Conservation (phyloP, 2,888 invertebrate genomes). For the Biston stratarius region DNA sequence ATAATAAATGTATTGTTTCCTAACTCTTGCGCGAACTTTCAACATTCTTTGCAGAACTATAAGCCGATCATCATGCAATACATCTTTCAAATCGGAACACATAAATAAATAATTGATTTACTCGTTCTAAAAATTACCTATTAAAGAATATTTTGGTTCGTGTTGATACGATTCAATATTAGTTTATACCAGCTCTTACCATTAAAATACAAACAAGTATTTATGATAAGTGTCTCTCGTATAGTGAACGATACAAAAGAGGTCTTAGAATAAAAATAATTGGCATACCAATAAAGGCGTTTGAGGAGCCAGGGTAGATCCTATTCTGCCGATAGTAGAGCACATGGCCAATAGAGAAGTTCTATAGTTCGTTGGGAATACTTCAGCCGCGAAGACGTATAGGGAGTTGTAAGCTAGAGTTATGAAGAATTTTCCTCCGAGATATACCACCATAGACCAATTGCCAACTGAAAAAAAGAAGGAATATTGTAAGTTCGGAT, state of each 20-base stretch:
- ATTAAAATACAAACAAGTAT: too few relatives aligned
- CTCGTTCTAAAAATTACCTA: too few relatives aligned
- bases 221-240: too few relatives aligned
- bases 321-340: slow-evolving; percentile 89
- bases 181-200: too few relatives aligned
- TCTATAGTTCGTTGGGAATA: slow-evolving; percentile 89
- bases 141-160: too few relatives aligned
- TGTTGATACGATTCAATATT: too few relatives aligned
- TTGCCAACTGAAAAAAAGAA: slow-evolving; percentile 73
- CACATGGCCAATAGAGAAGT: slow-evolving; percentile 88
- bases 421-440: slow-evolving; percentile 89
- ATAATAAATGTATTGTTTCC: too few relatives aligned
- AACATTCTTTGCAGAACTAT: too few relatives aligned
- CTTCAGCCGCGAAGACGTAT: slow-evolving; percentile 90
- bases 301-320: slow-evolving; percentile 89
- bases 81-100: too few relatives aligned
- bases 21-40: too few relatives aligned
- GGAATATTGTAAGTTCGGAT: background rate
- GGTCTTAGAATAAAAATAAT: background rate
- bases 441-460: slow-evolving; percentile 84
- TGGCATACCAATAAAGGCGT: slow-evolving; percentile 88
- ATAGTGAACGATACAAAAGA: background rate
- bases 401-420: slow-evolving; percentile 88
- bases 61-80: too few relatives aligned
- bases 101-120: too few relatives aligned